Conservation (phyloP, 2,797 vertebrate species). For the Oreochromis mossambicus region DNA sequence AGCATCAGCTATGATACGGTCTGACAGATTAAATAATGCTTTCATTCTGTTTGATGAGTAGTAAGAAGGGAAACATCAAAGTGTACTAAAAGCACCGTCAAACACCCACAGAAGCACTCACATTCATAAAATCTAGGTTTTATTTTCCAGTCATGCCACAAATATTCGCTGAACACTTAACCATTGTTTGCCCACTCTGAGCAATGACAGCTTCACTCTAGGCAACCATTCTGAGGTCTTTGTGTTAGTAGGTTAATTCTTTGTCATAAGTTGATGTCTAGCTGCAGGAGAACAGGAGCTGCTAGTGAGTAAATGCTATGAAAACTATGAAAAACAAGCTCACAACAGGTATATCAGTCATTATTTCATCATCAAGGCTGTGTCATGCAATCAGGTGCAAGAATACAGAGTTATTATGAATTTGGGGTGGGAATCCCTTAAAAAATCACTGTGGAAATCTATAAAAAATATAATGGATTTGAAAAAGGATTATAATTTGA, state of each 20-base stretch:
- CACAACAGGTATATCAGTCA: not conserved
- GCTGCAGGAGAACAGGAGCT: not conserved
- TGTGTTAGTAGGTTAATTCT: slow-evolving; percentile 6
- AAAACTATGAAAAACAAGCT: not conserved
- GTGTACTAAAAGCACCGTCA: not conserved
- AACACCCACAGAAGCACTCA: not conserved
- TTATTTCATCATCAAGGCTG: not conserved
- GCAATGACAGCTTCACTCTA: not conserved
- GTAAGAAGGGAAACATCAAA: not conserved
- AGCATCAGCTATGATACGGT: not conserved
- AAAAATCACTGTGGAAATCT: not conserved
- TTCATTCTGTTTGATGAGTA: not conserved
- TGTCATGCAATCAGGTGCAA: not conserved
- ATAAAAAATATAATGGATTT: slow-evolving; percentile 12
- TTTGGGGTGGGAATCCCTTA: not conserved
- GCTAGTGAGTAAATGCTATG: not conserved
- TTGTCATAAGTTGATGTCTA: not conserved
- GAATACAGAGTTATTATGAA: not conserved
- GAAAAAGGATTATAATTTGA: slow-evolving; percentile 12
- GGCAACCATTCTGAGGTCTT: not conserved
- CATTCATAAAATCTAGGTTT: not conserved
- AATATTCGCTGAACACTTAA: slow-evolving; percentile 41
- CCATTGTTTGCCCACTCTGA: not conserved
- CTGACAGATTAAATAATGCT: not conserved
- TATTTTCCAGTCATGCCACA: slow-evolving; percentile 23